phyloP scores from a whole-genome alignment of 2,797 vertebrate species.

The Myioborus melanocephalus region DNA sequence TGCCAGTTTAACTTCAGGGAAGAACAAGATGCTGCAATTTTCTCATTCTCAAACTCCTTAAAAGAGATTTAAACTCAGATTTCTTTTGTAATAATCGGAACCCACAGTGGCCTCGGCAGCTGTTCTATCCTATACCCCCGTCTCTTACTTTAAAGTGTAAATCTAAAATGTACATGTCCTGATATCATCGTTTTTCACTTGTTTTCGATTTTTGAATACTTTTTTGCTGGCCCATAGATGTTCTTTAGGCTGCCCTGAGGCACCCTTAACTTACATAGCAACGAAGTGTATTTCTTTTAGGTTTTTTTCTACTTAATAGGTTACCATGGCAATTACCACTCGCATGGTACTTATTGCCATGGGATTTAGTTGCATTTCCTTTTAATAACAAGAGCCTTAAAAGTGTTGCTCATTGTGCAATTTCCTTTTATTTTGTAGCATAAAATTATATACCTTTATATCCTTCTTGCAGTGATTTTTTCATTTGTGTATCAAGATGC shows the following conservation, averaged over 20 bases:
- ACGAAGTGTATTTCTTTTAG: slow-evolving; percentile 36
- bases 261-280: slow-evolving; percentile 52
- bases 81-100: background rate
- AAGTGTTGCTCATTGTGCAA: slow-evolving; percentile 9
- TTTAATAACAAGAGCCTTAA: slow-evolving; percentile 65
- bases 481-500: background rate
- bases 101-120: background rate
- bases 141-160: slow-evolving; percentile 4
- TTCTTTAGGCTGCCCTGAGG: slow-evolving; percentile 35
- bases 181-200: background rate
- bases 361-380: slow-evolving; percentile 63
- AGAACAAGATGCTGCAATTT: background rate
- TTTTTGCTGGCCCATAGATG: background rate
- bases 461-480: background rate
- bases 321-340: slow-evolving; percentile 73
- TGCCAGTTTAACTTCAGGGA: slow-evolving; percentile 13
- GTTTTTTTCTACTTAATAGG: slow-evolving; percentile 62
- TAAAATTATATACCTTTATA: slow-evolving; percentile 28
- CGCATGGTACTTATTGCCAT: slow-evolving; percentile 59
- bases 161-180: background rate
- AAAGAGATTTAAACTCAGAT: background rate
- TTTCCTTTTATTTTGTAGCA: slow-evolving; percentile 6
- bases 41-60: slow-evolving; percentile 25
- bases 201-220: background rate
- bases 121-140: background rate